Evolutionary conservation across 2,888 invertebrate species (phyloP).

Genomic region (Rhodophaea formosa): DNA sequence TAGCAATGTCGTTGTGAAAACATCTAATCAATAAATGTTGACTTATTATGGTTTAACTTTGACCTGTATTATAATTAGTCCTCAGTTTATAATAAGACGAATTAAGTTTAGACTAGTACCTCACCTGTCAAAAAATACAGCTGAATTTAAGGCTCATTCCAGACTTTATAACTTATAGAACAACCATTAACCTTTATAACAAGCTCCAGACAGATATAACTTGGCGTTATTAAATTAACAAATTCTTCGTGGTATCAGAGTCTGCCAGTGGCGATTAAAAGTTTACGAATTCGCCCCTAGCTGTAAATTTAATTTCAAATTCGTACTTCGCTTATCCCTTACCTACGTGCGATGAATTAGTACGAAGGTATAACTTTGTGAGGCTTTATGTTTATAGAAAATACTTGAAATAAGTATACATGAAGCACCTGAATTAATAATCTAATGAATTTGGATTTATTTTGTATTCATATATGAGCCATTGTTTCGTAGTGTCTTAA

Average conservation of each 20-base stretch:
- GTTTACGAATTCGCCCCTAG: conserved; percentile 23
- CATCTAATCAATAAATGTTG: no score
- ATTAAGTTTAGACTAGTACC: neutral
- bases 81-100: no score
- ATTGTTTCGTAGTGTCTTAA: no score
- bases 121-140: neutral
- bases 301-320: conserved; percentile 25
- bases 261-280: conserved; percentile 29
- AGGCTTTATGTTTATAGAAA: neutral
- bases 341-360: conserved; percentile 2
- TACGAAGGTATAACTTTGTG: neutral
- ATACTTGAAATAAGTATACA: no score
- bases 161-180: conserved; percentile 14
- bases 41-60: no score
- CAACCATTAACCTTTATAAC: conserved; percentile 20
- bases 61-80: no score
- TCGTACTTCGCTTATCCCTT: conserved; percentile 4
- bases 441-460: no score
- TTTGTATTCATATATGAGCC: no score
- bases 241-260: conserved; percentile 25
- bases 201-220: conserved; percentile 23
- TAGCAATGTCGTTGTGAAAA: no score
- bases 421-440: no score
- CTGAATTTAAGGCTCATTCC: neutral
- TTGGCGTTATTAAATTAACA: conserved; percentile 28